phyloP scores from a whole-genome alignment of 2,888 invertebrate genomes.

The Cenopis cana region DNA sequence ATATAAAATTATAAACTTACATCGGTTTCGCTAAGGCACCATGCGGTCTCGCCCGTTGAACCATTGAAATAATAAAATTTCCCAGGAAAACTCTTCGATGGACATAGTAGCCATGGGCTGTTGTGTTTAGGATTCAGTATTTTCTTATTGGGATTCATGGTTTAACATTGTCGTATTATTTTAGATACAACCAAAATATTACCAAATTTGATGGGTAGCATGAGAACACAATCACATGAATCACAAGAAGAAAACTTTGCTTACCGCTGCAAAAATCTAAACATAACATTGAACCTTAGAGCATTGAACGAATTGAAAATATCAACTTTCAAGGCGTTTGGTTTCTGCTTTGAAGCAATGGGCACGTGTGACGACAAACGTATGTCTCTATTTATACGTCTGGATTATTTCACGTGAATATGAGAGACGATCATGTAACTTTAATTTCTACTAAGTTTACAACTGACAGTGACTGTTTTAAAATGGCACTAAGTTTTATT shows the following conservation, averaged over 20 bases:
- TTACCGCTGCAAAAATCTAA: slow-evolving; percentile 57
- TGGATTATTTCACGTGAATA: background rate
- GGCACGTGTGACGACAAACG: background rate
- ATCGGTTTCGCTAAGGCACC: slow-evolving; percentile 62
- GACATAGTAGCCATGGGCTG: slow-evolving; percentile 67
- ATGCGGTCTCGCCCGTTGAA: slow-evolving; percentile 64
- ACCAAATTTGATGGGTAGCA: background rate
- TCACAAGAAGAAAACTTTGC: slow-evolving; percentile 48
- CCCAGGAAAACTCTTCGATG: slow-evolving; percentile 69
- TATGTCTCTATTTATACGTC: background rate
- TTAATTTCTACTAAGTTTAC: background rate
- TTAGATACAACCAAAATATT: background rate
- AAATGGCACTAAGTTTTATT: background rate
- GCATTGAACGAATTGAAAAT: no score
- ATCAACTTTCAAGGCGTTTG: slow-evolving; percentile 37
- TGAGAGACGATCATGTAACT: background rate
- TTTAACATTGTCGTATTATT: slow-evolving; percentile 31
- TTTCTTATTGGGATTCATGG: slow-evolving; percentile 57
- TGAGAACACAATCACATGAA: background rate
- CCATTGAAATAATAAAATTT: slow-evolving; percentile 75
- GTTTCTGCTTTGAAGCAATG: slow-evolving; percentile 13
- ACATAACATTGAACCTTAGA: background rate
- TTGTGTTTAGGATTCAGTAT: slow-evolving; percentile 45
- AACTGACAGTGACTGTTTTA: background rate
- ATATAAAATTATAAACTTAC: slow-evolving; percentile 53